phyloP scores from a whole-genome alignment of 2,113 vertebrate species.

The Balaeniceps rex region DNA sequence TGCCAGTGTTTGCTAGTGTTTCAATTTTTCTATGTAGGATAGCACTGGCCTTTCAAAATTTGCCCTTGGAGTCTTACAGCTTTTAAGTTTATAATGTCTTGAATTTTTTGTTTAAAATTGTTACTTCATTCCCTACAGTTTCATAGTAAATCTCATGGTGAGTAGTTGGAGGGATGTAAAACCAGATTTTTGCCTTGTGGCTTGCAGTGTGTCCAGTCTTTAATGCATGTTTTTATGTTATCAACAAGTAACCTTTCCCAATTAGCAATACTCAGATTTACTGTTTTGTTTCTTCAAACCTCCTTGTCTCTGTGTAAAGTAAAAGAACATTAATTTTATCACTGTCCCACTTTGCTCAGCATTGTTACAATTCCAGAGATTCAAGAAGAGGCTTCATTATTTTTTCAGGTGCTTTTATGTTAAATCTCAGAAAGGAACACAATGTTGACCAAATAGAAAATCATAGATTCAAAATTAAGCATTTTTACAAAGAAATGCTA shows the following conservation, averaged over 20 bases:
- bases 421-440: not conserved
- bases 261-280: not conserved
- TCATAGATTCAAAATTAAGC: not conserved
- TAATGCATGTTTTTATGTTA: not conserved
- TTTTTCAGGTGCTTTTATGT: not conserved
- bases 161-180: not conserved
- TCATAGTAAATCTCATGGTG: not conserved
- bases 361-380: not conserved
- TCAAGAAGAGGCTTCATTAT: not conserved
- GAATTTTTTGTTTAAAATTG: not conserved
- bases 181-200: not conserved
- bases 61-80: not conserved
- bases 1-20: not conserved
- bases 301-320: not conserved
- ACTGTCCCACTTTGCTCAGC: not conserved
- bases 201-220: not conserved
- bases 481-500: not conserved
- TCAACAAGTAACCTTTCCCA: not conserved
- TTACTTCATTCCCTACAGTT: not conserved
- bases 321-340: not conserved
- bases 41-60: not conserved
- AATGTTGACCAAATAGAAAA: slow-evolving; percentile 8
- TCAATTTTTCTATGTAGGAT: not conserved
- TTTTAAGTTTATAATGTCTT: not conserved
- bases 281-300: not conserved